Base-by-base conservation (phyloP, 92 coral and sea anemone species). In the Ricordea florida region DNA sequence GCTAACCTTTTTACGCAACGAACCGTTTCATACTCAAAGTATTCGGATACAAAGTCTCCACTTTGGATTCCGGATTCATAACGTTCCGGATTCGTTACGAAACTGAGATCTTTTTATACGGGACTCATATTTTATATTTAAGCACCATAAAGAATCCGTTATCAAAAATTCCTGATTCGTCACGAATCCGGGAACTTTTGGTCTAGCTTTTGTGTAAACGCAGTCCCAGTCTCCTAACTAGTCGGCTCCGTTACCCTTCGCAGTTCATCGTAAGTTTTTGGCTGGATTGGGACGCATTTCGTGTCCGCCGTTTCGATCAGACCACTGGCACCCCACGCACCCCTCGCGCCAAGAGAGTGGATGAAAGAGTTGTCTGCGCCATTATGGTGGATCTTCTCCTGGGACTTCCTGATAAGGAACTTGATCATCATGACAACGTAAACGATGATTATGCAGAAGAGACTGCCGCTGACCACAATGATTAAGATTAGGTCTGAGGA, bases 201-300 rank as follows among this genome's bases (percentile, higher is more conserved):
- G n/a, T n/a, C n/a, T n/a, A n/a, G n/a, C n/a, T n/a, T n/a, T n/a
- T n/a, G n/a, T n/a, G n/a, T n/a, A n/a, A n/a, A n/a, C n/a, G n/a
- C n/a, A n/a, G n/a, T n/a, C n/a, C n/a, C n/a, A n/a, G n/a, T n/a
- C n/a, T n/a, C n/a, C n/a, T n/a, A n/a, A n/a, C n/a, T n/a, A n/a
- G n/a, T n/a, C n/a, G n/a, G n/a, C n/a, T n/a, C 48, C 24, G 38
- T 41, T 20, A 86, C 91, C 87, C 66, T 74, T 37, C 62, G 82
- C 7, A 86, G 57, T 28, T 86, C 91, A 32, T 86, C 79, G 51
- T 63, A 86, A 0, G 91, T 86, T 20, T 84, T 69, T 1, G 91
- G 91, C 36, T 86, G 91, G 28, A 86, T 33, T 44, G 82, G 62
- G 5, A 86, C 62, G 51, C 87, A 81, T 7, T 46, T 59, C n/a